Conservation (phyloP, 2,113 vertebrate genomes). For the Sterna hirundo region DNA sequence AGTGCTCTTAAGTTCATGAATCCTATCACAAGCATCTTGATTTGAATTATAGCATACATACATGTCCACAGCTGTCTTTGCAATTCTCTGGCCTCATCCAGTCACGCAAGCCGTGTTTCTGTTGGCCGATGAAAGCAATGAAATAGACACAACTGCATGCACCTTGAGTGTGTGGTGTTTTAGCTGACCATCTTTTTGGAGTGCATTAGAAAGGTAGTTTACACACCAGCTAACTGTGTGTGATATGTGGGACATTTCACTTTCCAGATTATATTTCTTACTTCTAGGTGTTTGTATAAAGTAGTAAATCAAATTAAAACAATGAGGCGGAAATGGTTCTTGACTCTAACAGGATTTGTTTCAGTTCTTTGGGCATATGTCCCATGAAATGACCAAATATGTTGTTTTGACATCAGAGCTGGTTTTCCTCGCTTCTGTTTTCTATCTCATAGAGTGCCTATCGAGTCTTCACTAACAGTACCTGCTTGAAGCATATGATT, state of each 20-base stretch:
- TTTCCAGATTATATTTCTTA: not conserved
- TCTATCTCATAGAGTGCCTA: conserved; percentile 85
- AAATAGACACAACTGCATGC: not conserved
- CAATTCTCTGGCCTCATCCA: not conserved
- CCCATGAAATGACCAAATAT: not conserved
- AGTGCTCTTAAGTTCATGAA: not conserved
- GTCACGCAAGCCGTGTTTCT: not conserved
- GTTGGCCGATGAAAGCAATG: not conserved
- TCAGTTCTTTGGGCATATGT: not conserved
- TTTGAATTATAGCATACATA: not conserved
- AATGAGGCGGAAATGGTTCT: not conserved
- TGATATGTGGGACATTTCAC: not conserved
- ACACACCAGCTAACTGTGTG: not conserved
- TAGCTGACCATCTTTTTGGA: not conserved
- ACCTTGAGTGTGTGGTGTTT: not conserved
- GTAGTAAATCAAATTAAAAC: not conserved
- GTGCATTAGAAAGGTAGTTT: not conserved
- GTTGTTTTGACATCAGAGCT: not conserved
- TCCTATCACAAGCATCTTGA: not conserved
- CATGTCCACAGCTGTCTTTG: not conserved
- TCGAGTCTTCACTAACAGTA: conserved; percentile 95
- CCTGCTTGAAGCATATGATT: conserved; percentile 98
- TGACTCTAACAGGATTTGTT: not conserved
- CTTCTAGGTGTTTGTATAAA: not conserved
- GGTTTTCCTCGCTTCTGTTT: not conserved